Evolutionary conservation across 2,888 invertebrate genomes (phyloP).

Genomic region (Eumacrocentrus americanus): DNA sequence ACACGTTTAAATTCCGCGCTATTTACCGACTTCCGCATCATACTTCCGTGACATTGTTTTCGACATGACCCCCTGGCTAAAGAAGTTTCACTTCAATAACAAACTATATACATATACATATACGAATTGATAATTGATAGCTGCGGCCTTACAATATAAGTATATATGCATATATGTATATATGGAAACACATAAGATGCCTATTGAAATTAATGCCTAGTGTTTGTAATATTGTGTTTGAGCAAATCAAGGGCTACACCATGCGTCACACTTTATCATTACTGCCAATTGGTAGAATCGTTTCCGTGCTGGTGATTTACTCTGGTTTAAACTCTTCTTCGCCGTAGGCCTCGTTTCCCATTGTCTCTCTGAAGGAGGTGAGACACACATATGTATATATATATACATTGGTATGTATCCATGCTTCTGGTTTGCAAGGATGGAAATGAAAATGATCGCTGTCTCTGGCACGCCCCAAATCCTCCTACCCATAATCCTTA

Average conservation of each 20-base stretch:
- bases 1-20: too few relatives aligned
- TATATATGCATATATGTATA: too few relatives aligned
- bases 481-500: conserved; percentile 41
- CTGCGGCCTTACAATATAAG: background rate
- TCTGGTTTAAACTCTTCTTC: conserved; percentile 27
- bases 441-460: conserved; percentile 48
- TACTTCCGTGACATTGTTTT: too few relatives aligned
- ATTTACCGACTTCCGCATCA: too few relatives aligned
- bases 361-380: conserved; percentile 6
- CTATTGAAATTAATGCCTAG: conserved; percentile 17
- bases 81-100: too few relatives aligned
- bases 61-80: too few relatives aligned
- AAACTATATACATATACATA: background rate
- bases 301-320: conserved; percentile 35
- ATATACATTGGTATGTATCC: conserved; percentile 15
- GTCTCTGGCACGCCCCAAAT: conserved; percentile 35
- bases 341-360: conserved; percentile 13
- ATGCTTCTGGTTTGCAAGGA: conserved; percentile 43
- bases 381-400: conserved; percentile 11
- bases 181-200: too few relatives aligned
- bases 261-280: conserved; percentile 42
- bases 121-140: background rate
- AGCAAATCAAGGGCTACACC: conserved; percentile 25
- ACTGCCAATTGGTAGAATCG: conserved; percentile 44
- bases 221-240: conserved; percentile 32